phyloP scores from a whole-genome alignment of 2,797 vertebrate species.

The Psittacula echo region DNA sequence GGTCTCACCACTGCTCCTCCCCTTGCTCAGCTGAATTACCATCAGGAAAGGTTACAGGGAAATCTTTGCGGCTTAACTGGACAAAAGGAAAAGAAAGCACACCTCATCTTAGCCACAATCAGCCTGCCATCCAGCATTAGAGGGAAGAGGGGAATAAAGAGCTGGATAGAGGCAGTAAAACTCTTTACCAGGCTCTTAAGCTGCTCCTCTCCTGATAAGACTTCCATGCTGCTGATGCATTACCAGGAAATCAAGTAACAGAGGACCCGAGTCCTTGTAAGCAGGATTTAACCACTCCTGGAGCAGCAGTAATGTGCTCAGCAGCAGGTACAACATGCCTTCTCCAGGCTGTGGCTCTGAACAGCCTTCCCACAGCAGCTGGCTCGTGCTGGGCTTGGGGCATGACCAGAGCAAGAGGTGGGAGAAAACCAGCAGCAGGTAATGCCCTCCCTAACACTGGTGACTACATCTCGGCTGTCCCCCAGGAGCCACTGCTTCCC shows the following conservation, averaged over 20 bases:
- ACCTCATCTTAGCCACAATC: background rate
- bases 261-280: background rate
- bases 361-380: background rate
- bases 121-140: background rate
- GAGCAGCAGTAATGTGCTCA: background rate
- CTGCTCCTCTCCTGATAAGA: conserved; percentile 50
- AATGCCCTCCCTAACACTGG: background rate
- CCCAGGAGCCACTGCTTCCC: background rate
- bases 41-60: background rate
- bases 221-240: background rate
- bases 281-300: background rate
- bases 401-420: background rate
- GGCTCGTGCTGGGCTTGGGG: background rate
- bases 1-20: background rate
- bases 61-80: background rate
- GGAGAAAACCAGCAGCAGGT: background rate
- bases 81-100: conserved; percentile 14
- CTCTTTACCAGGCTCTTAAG: conserved; percentile 37
- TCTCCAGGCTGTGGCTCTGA: background rate
- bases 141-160: conserved; percentile 20
- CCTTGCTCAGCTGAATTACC: background rate
- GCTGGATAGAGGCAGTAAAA: conserved; percentile 34
- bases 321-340: background rate
- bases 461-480: background rate
- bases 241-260: conserved; percentile 62